Base-by-base conservation (phyloP, 2,797 vertebrate species). In the Cryptoblepharus egeriae region DNA sequence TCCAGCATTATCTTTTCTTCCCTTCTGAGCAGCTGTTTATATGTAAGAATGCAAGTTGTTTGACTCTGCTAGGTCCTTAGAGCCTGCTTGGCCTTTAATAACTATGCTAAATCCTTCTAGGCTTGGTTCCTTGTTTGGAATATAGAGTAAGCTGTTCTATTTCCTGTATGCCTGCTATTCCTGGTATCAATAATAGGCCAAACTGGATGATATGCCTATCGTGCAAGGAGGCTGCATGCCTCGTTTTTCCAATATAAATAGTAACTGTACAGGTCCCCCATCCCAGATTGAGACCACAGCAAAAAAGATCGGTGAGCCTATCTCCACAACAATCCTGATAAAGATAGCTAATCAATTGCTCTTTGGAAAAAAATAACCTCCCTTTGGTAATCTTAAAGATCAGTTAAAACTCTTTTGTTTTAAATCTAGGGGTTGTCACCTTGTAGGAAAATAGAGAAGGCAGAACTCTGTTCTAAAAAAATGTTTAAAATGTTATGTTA, bases 11-110 rank as follows among this genome's bases (percentile, higher is more conserved):
- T 10, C 9, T 55, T 24, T 20, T 55, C 26, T 13, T 37, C 16
- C n/a, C n/a, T n/a, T 69, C 63, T 76, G 45, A 76, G 45, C 37
- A 42, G 28, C 67, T 79, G n/a, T 60, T 60, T 79, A 58, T 69
- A 60, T 64, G 67, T 65, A 55, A 11, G 55, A 28, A 26, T 37
- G 49, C 79, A 67, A 30, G 26, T 65, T 55, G 26, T 63, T 52
- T 72, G 68, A 64, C 13, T 52, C 42, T 22, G 49, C n/a, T 30
- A 73, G n/a, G 16, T n/a, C 22, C 26, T 61, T 10, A 35, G 24
- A 68, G 24, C 10, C 64, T 49, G 39, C 26, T 32, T 81, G 39
- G 67, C 69, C 22, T 76, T 49, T 37, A 3, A 61, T 52, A 69
- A 76, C 30, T 49, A 13, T 49, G 37, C 49, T 65, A 68, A n/a